Evolutionary conservation across 2,797 vertebrate genomes (phyloP), one percentile per base, ranked within the genome.

Genomic region (Halcyon leucocephala): DNA sequence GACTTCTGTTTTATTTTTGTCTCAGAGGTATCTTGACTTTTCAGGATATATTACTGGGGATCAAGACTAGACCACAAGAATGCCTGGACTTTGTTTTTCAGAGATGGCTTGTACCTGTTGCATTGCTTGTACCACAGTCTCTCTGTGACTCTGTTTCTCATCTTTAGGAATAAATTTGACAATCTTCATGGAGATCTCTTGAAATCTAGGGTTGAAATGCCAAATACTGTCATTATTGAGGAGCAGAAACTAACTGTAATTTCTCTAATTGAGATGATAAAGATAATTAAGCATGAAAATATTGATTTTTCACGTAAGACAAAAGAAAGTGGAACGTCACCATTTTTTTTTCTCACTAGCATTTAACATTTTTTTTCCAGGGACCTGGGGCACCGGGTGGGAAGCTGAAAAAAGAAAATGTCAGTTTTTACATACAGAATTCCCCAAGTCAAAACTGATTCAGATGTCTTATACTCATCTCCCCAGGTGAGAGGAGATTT

Each of bases 401-500:
- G 87, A 93, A 96, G 78, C n/a, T 0, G 0, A 51, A 95, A 93
- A 92, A 95, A 88, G 25, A 70, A 70, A 96, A 97, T 96, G 91
- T 96, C 95, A 96, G 65, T 82, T 96, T 97, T 97, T 97, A 96
- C 89, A 96, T 96, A 94, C 39, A 16, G 13, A 96, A 96, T 96
- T 96, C 91, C 96, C 95, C 42, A 95, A 96, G 89, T 83, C 82
- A 94, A 65, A 95, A 84, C 28, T 79, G 76, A 73, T 90, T 94
- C 91, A 93, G 76, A 96, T 94, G 91, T 93, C 80, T 95, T 82
- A 85, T 31, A 48, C 21, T 89, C 92, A 44, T 91, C 28, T 94
- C 74, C 93, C 93, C 65, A 93, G 81, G 58, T 94, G 80, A 85
- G 35, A 81, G 25, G 61, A 91, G 46, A 90, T 86, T 94, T 91